phyloP scores from a whole-genome alignment of 2,888 invertebrate genomes.

The Agrypnus murinus region DNA sequence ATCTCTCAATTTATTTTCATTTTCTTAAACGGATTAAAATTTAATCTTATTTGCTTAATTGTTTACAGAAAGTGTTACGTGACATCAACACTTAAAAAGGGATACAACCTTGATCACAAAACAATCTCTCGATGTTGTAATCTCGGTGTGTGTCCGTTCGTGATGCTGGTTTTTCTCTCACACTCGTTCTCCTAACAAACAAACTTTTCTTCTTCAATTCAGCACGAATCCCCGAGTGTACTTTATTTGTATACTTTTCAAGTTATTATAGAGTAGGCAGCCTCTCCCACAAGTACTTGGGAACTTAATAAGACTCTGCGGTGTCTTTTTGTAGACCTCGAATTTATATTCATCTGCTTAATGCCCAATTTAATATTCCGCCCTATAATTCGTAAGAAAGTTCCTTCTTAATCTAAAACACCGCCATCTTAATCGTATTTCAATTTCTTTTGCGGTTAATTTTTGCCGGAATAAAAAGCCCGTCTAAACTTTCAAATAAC shows the following conservation, averaged over 20 bases:
- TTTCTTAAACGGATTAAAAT: constrained; percentile 2
- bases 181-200: background rate
- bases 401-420: constrained; percentile 46
- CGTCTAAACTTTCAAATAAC: no score
- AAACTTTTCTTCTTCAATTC: background rate
- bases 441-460: constrained; percentile 36
- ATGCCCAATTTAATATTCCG: constrained; percentile 45
- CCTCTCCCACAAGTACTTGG: constrained; percentile 30
- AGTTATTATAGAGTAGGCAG: constrained; percentile 30
- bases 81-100: background rate
- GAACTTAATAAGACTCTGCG: constrained; percentile 43
- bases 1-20: background rate
- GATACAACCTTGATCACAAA: background rate
- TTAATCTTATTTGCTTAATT: constrained; percentile 1
- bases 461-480: background rate
- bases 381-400: constrained; percentile 39
- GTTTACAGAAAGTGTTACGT: background rate
- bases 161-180: background rate
- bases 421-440: constrained; percentile 41
- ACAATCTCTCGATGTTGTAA: background rate
- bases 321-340: constrained; percentile 41
- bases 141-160: background rate
- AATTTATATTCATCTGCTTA: constrained; percentile 45
- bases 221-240: background rate
- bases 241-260: constrained; percentile 38